Evolutionary conservation across 1,140 invertebrate species (phyloP).

Genomic region (Aphidius ervi): DNA sequence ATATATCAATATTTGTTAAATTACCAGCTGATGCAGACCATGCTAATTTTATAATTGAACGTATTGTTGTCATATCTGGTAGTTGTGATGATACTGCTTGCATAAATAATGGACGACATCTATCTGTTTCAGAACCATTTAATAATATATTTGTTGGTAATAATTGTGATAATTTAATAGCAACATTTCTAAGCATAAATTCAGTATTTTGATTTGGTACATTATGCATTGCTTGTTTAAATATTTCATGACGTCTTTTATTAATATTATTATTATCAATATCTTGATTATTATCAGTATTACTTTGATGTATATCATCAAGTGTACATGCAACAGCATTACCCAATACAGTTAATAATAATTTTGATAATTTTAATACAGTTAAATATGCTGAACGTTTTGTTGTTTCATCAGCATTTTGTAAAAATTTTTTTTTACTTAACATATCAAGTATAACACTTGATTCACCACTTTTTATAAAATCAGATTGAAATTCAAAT

Average conservation of each 20-base stretch:
- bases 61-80: conserved; percentile 64
- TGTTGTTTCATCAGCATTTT: conserved; percentile 74
- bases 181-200: conserved; percentile 67
- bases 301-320: conserved; percentile 50
- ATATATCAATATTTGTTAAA: conserved; percentile 60
- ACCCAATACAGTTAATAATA: conserved; percentile 82
- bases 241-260: conserved; percentile 52
- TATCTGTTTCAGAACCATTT: conserved; percentile 49
- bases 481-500: conserved; percentile 83
- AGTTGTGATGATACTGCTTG: conserved; percentile 62
- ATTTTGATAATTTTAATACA: conserved; percentile 83
- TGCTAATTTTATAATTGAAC: conserved; percentile 69
- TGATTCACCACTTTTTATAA: conserved; percentile 81
- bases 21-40: conserved; percentile 74
- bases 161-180: conserved; percentile 69
- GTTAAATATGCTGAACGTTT: conserved; percentile 83
- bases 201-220: conserved; percentile 69
- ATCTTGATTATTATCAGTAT: conserved; percentile 40
- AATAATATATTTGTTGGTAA: conserved; percentile 61
- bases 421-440: conserved; percentile 83
- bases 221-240: conserved; percentile 67
- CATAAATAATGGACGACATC: conserved; percentile 52
- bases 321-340: conserved; percentile 67
- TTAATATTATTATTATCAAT: conserved; percentile 47
- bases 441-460: conserved; percentile 78